A percentile compares a stretch with the other conserved stretches of the same genome.
Evolutionary conservation across 92 coral and sea anemone species (phyloP).

Genomic region (Zoanthus sociatus): DNA sequence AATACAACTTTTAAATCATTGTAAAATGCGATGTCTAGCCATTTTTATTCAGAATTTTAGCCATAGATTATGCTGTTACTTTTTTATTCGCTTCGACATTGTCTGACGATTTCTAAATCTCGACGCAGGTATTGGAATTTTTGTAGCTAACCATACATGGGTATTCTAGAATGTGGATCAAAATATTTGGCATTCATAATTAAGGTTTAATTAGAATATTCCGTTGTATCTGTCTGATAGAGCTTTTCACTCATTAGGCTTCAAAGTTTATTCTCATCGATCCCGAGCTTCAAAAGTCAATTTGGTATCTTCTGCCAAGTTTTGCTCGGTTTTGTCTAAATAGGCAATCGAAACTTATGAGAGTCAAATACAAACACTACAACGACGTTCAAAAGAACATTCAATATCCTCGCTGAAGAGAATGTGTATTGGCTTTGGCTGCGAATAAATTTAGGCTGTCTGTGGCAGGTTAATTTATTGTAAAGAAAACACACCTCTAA

Average conservation of each 20-base stretch:
- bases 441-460: constrained; percentile 60
- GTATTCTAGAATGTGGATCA: not conserved
- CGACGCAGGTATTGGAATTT: not conserved
- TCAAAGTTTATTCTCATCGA: not conserved
- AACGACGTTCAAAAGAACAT: not conserved
- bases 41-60: not conserved
- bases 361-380: constrained; percentile 31
- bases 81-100: too few species aligned
- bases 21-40: not conserved
- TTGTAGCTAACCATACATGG: not conserved
- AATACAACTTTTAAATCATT: not conserved
- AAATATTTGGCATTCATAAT: not conserved
- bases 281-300: not conserved
- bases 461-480: constrained; percentile 68
- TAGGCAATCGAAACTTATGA: not conserved
- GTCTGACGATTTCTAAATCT: not conserved
- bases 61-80: too few species aligned
- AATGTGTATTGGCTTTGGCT: constrained; percentile 59
- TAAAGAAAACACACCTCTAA: constrained; percentile 60
- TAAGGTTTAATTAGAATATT: constrained; percentile 10
- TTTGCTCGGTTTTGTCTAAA: not conserved
- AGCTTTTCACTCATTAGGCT: not conserved
- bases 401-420: constrained; percentile 40
- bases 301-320: not conserved
- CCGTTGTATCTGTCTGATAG: not conserved